A percentile compares a stretch with the other conserved stretches of the same genome.
phyloP scores from a whole-genome alignment of 2,888 invertebrate genomes.

The Rhogogaster chlorosoma region DNA sequence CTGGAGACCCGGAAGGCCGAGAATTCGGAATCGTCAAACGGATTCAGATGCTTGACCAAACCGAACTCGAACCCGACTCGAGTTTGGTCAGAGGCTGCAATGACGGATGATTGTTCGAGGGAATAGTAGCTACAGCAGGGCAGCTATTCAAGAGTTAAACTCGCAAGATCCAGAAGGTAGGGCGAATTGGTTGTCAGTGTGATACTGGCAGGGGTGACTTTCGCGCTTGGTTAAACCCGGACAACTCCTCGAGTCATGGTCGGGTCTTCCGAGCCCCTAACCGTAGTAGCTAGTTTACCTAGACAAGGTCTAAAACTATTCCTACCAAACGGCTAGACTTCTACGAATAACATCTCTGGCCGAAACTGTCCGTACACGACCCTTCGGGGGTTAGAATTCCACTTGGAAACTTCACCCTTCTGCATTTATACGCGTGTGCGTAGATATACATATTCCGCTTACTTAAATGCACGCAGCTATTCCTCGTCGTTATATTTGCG shows the following conservation, averaged over 20 bases:
- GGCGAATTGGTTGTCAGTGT: background rate
- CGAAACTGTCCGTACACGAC: slow-evolving; percentile 10
- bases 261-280: background rate
- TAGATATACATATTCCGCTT: background rate
- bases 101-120: background rate
- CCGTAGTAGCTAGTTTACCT: background rate
- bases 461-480: background rate
- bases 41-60: background rate
- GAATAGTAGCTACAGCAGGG: background rate
- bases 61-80: background rate
- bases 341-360: slow-evolving; percentile 18
- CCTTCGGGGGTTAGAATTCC: background rate
- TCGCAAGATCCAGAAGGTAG: background rate
- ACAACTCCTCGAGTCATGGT: slow-evolving; percentile 5
- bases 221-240: slow-evolving; percentile 25
- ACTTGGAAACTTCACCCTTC: background rate
- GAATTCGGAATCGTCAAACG: background rate
- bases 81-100: background rate
- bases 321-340: background rate
- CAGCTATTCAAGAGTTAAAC: background rate
- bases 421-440: background rate
- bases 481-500: background rate
- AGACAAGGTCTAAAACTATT: slow-evolving; percentile 12
- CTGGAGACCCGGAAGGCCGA: too few relatives aligned
- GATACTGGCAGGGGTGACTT: slow-evolving; percentile 46